Evolutionary conservation across 2,888 invertebrate species (phyloP).

Genomic region (Drosophila pseudotalamancana): DNA sequence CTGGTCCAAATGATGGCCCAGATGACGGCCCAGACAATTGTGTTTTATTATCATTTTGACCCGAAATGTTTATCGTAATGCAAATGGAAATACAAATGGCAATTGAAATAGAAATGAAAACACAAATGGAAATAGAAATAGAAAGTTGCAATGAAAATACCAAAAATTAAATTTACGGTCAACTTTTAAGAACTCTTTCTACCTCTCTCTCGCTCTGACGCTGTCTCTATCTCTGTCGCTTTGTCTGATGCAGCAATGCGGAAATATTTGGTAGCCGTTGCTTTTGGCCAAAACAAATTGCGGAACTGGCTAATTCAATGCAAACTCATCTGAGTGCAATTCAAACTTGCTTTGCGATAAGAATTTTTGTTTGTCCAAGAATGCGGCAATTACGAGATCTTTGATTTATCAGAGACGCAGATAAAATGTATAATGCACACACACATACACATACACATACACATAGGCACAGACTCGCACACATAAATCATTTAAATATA

Average conservation of each 20-base stretch:
- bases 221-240: conserved; percentile 20
- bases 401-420: conserved; percentile 19
- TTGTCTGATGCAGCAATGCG: conserved; percentile 19
- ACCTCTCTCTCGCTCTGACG: neutral
- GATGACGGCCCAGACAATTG: conserved; percentile 11
- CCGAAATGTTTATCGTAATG: conserved; percentile 1
- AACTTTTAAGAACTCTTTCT: conserved; percentile 25
- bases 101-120: conserved; percentile 1
- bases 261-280: conserved; percentile 25
- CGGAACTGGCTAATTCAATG: conserved; percentile 35
- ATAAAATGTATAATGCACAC: conserved; percentile 18
- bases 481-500: neutral
- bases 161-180: conserved; percentile 27
- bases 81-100: conserved; percentile 9
- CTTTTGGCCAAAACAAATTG: conserved; percentile 33
- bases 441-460: neutral
- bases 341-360: conserved; percentile 23
- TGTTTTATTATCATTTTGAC: conserved; percentile 24
- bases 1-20: conserved; percentile 2
- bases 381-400: neutral
- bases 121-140: conserved; percentile 13
- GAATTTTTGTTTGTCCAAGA: conserved; percentile 11
- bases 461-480: neutral
- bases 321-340: conserved; percentile 39
- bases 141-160: conserved; percentile 37